Percentiles rank a stretch among this genome's conserved stretches.
These are phyloP conservation scores for Sturnira hondurensis DNA, from an alignment of 2,113 vertebrate genomes.

Conservation along the genomic window DNA sequence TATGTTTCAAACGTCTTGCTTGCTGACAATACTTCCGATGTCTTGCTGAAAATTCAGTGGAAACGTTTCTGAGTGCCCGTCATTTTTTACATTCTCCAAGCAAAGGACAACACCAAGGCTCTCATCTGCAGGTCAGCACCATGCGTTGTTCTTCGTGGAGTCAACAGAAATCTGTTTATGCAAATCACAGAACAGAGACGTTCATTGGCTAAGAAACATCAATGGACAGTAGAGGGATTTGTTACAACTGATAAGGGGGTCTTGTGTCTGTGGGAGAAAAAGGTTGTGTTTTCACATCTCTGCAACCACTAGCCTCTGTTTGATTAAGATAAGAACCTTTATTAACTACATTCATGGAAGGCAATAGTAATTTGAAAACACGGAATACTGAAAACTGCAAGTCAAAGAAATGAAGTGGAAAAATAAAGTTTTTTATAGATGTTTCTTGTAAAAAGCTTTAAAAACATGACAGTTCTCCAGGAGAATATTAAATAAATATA, in stretches of 20 bases:
- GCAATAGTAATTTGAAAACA: background rate
- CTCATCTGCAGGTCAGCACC: slow-evolving; percentile 16
- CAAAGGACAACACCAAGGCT: background rate
- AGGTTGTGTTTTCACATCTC: slow-evolving; percentile 38
- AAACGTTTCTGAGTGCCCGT: slow-evolving; percentile 42
- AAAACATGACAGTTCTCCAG: background rate
- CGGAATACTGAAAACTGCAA: background rate
- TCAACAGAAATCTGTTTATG: slow-evolving; percentile 44
- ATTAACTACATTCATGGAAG: background rate
- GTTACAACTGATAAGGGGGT: slow-evolving; percentile 51
- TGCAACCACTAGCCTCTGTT: slow-evolving; percentile 27
- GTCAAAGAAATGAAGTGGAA: background rate
- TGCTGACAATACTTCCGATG: background rate
- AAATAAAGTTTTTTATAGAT: background rate
- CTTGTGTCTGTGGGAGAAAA: slow-evolving; percentile 23
- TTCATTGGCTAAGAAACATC: slow-evolving; percentile 15
- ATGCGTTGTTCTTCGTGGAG: slow-evolving; percentile 43
- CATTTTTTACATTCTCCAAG: slow-evolving; percentile 39
- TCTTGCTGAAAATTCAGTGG: slow-evolving; percentile 28
- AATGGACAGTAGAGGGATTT: slow-evolving; percentile 58
- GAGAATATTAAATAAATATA: background rate
- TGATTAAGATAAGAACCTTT: slow-evolving; percentile 7
- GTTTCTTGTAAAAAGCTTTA: background rate
- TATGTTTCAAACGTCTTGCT: background rate
- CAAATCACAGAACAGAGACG: slow-evolving; percentile 54